These are phyloP conservation scores for Leptinotarsa peninsularis DNA, from an alignment of 2,888 invertebrate genomes.

Conservation along the genomic window DNA sequence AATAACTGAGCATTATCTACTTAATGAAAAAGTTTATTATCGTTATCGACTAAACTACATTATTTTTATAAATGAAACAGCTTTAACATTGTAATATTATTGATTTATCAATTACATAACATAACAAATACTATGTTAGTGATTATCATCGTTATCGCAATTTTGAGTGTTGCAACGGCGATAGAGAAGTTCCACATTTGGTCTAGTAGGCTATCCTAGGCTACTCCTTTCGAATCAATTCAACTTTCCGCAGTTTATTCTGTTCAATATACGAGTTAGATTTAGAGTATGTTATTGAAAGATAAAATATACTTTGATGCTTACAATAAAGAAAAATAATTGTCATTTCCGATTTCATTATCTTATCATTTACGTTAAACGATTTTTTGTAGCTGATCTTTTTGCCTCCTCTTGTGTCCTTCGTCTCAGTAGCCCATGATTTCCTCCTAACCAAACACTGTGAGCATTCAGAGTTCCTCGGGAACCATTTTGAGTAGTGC, in stretches of 20 bases:
- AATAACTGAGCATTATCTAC: slow-evolving; percentile 15
- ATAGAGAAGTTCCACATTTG: slow-evolving; percentile 20
- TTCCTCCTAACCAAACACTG: background rate
- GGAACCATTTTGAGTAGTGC: slow-evolving; percentile 89
- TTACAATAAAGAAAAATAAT: no score
- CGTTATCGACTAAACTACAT: slow-evolving; percentile 56
- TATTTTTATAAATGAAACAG: slow-evolving; percentile 59
- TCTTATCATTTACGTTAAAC: no score
- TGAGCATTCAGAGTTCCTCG: slow-evolving; percentile 65
- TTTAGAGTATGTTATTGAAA: no score
- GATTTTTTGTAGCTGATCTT: no score
- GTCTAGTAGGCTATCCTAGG: background rate
- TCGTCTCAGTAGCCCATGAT: background rate
- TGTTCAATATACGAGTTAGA: background rate
- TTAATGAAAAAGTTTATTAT: slow-evolving; percentile 57
- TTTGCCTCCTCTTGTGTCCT: no score
- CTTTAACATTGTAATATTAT: slow-evolving; percentile 59
- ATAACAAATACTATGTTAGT: slow-evolving; percentile 63
- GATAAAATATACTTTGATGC: no score
- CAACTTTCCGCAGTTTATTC: background rate
- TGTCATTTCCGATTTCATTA: no score
- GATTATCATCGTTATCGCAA: slow-evolving; percentile 65
- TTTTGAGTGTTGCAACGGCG: slow-evolving; percentile 41
- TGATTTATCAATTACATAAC: slow-evolving; percentile 59
- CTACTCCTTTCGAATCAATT: background rate